Base-by-base conservation (phyloP, 37 sponge, comb jelly and placozoan species). In the Trichoplax adhaerens region DNA sequence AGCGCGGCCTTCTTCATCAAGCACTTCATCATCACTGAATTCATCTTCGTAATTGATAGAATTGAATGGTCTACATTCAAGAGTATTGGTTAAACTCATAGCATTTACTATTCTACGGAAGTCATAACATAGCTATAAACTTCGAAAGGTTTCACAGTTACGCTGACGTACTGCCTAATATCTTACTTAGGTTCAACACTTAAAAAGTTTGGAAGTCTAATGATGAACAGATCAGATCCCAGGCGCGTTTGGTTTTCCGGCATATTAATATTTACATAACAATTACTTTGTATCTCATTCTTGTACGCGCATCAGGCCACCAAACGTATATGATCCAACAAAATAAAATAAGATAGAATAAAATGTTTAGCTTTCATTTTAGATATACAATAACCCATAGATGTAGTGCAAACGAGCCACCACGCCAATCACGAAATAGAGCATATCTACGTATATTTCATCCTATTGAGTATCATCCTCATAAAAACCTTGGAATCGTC, bases 171-270 rank as follows among this genome's bases (percentile, higher is more conserved):
- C 5, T 0, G 29, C 29, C 57, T 50, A 60, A 7, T 56, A 74
- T 76, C 75, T 74, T 0, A 83, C 66, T 29, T 29, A 29, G 29
- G 29, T 29, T 89, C 94, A 3, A 88, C 75, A 50, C 81, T 84
- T 58, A 93, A 77, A 66, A 93, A 88, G 76, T 93, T 93, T 10
- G 98, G 98, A n/a, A 95, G 77, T 65, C 91, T 95, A 29, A 91
- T 83, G 72, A 88, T 88, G 74, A 87, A 72, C 53, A 85, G 71
- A 1, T 95, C 87, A 12, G 76, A 53, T 0, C 88, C 88, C 48
- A 88, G 81, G 49, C 85, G 62, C 3, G 85, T 84, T 29, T 68
- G 61, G 57, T 77, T 78, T 10, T 82, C 69, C 7, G 94, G 94
- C 49, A 93, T 93, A 65, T 93, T 86, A 52, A 88, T 86, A 29